Evolutionary conservation across 1,140 invertebrate genomes (phyloP).

Genomic region (Rhynchophorus ferrugineus): DNA sequence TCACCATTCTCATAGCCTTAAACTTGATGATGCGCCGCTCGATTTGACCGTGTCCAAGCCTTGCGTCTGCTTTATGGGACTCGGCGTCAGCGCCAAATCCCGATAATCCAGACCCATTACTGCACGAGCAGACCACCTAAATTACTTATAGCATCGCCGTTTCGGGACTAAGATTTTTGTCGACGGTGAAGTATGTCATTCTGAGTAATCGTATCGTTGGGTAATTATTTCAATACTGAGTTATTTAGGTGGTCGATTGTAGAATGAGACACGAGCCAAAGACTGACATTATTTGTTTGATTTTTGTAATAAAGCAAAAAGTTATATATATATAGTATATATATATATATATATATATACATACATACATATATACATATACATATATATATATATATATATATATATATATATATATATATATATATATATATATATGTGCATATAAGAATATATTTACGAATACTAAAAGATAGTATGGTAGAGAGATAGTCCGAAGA

Average conservation of each 20-base stretch:
- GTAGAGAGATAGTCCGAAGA: conserved; percentile 17
- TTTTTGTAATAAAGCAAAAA: conserved; percentile 12
- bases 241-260: not conserved
- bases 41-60: not conserved
- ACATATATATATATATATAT: not conserved
- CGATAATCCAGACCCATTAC: too few relatives aligned
- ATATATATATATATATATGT: conserved; percentile 3
- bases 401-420: conserved; percentile 1
- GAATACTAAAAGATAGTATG: conserved; percentile 1
- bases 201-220: too few relatives aligned
- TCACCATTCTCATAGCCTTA: not conserved
- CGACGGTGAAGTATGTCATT: too few relatives aligned
- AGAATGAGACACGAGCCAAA: conserved; percentile 21
- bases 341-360: not conserved
- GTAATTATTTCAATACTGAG: too few relatives aligned
- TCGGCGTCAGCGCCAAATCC: too few relatives aligned
- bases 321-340: too few relatives aligned
- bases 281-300: conserved; percentile 16
- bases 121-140: too few relatives aligned
- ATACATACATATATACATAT: not conserved
- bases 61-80: too few relatives aligned
- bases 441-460: conserved; percentile 7
- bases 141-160: too few relatives aligned
- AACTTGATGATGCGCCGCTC: not conserved
- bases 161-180: too few relatives aligned